Evolutionary conservation across 2,888 invertebrate genomes (phyloP), one percentile per base, ranked within the genome.

Genomic region (Epirrhoe tristata): DNA sequence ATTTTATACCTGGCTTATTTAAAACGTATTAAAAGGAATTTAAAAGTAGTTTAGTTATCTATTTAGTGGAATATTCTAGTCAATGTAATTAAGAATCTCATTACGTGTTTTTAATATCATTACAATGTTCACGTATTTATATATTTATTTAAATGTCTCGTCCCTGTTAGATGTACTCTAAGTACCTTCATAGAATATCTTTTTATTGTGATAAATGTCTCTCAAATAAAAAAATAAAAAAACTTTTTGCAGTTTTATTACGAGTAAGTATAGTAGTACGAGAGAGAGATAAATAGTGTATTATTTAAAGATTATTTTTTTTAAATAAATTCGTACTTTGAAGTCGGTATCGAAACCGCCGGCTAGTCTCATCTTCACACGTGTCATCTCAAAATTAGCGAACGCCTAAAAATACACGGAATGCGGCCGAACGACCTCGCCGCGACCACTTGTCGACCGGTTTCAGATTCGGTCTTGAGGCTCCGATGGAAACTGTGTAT

Each of bases 381-480:
- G 34, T 65, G 55, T 67, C 53, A 63, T 63, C 63, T 61, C 39
- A 54, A 60, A 71, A 80, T 84, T 82, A 81, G 82, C 80, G 79
- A 81, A 80, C 73, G 66, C 77, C 82, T 84, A 85, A 86, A 86
- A 82, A 84, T 84, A 84, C 81, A 81, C 80, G 89, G 89, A 89
- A 89, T 89, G 89, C 75, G 73, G 81, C 74, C 74, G 24, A 75
- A 67, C 83, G 85, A 81, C 89, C 88, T 88, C 84, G 69, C 69
- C 69, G 77, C 80, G 83, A 77, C 68, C 72, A 71, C 74, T 74
- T 75, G 78, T 69, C 68, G 63, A 81, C 81, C 59, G 75, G 82
- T 81, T 81, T 71, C 68, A 50, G 66, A 24, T 70, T 58, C 58
- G 56, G 53, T 66, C 65, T 71, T 70, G 60, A 57, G 60, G 55